phyloP scores from a whole-genome alignment of 2,888 invertebrate species.

The Eupithecia tripunctaria region DNA sequence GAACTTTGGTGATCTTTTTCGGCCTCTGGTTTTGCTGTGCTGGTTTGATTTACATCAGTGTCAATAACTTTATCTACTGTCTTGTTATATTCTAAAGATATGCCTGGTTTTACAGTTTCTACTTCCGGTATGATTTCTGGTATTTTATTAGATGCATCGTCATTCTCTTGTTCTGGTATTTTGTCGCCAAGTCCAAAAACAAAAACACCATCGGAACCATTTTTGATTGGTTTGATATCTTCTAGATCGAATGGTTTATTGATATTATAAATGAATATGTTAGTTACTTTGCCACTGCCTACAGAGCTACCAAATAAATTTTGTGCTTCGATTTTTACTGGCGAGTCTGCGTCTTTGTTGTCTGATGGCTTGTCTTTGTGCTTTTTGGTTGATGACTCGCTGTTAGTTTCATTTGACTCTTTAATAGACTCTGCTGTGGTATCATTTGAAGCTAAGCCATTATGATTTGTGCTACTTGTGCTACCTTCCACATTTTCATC shows the following conservation, averaged over 20 bases:
- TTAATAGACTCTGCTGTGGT: constrained; percentile 4
- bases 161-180: background rate
- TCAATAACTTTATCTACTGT: background rate
- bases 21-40: background rate
- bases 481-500: constrained; percentile 11
- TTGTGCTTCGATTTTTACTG: constrained; percentile 48
- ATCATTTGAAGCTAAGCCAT: background rate
- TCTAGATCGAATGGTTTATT: constrained; percentile 46
- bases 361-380: constrained; percentile 33
- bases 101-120: background rate
- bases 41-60: background rate
- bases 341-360: constrained; percentile 26
- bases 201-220: constrained; percentile 32
- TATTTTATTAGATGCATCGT: background rate
- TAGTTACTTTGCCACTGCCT: constrained; percentile 63
- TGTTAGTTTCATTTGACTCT: constrained; percentile 21
- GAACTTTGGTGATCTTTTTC: background rate
- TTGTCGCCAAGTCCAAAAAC: constrained; percentile 28
- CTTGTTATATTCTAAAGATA: background rate
- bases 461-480: background rate
- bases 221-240: constrained; percentile 42
- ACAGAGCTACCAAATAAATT: constrained; percentile 60
- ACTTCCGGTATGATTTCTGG: background rate
- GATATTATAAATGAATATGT: constrained; percentile 64
- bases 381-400: constrained; percentile 15